These are phyloP conservation scores for Monodelphis domestica DNA, from an alignment of 2,797 vertebrate species.

Conservation along the genomic window DNA sequence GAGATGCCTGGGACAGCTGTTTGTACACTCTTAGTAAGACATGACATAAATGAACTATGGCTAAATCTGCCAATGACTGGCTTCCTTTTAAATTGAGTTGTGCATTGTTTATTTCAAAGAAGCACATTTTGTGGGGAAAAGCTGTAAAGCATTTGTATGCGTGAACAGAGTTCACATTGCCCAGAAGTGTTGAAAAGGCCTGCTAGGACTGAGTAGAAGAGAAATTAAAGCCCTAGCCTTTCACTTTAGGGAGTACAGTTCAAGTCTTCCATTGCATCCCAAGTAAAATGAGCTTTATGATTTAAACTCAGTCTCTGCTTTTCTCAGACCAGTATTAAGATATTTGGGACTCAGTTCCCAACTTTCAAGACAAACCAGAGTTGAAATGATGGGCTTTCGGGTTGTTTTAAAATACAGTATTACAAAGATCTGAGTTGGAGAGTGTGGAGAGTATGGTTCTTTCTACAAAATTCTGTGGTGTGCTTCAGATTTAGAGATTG, in stretches of 20 bases:
- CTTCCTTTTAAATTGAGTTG: conserved; percentile 63
- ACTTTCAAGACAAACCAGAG: conserved; percentile 21
- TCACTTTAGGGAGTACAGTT: conserved; percentile 65
- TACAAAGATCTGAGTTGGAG: conserved; percentile 9
- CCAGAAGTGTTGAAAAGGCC: conserved; percentile 59
- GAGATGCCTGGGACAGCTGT: conserved; percentile 73
- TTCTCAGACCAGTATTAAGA: conserved; percentile 26
- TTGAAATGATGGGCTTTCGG: conserved; percentile 15
- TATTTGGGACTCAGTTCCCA: conserved; percentile 38
- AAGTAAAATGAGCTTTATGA: conserved; percentile 65
- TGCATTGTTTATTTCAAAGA: conserved; percentile 59
- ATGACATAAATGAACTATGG: conserved; percentile 65
- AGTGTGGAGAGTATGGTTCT: not conserved
- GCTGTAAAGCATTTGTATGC: conserved; percentile 60
- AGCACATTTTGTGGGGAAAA: conserved; percentile 48
- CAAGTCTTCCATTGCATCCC: conserved; percentile 57
- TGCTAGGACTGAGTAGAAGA: conserved; percentile 28
- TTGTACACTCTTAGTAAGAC: conserved; percentile 74
- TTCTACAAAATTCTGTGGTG: not conserved
- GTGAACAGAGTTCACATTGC: conserved; percentile 66
- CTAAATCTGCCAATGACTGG: conserved; percentile 49
- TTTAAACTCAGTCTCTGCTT: conserved; percentile 16
- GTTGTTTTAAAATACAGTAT: conserved; percentile 11
- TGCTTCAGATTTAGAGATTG: conserved; percentile 43
- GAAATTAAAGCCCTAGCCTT: conserved; percentile 66